Evolutionary conservation across 2,797 vertebrate species (phyloP).

Genomic region (Acipenser oxyrinchus): DNA sequence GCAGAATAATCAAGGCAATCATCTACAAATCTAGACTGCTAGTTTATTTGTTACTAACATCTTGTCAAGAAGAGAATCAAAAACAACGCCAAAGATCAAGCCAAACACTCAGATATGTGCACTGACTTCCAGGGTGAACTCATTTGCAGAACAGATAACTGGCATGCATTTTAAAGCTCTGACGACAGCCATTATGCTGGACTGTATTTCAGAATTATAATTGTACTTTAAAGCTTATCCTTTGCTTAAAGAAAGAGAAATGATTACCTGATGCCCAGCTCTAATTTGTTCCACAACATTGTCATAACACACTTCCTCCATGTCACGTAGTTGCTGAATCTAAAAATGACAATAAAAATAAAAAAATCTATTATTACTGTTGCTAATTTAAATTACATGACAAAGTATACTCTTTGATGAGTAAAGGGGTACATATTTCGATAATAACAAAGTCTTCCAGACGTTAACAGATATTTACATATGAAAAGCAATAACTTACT

Average conservation of each 20-base stretch:
- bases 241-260: neutral
- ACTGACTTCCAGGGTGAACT: too few species aligned
- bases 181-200: too few species aligned
- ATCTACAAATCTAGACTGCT: too few species aligned
- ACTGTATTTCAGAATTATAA: too few species aligned
- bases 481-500: neutral
- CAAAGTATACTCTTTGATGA: constrained; percentile 6
- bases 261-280: constrained; percentile 83
- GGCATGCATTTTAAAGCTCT: too few species aligned
- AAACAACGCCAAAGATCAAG: too few species aligned
- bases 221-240: too few species aligned
- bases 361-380: constrained; percentile 14
- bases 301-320: constrained; percentile 92
- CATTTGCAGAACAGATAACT: too few species aligned
- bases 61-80: too few species aligned
- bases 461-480: neutral
- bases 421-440: neutral
- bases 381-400: neutral
- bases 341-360: constrained; percentile 38
- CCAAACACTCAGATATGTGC: too few species aligned
- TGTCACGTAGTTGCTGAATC: constrained; percentile 91
- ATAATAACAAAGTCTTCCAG: constrained; percentile 9
- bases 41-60: too few species aligned
- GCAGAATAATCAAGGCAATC: too few species aligned
- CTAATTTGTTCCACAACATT: constrained; percentile 87